Evolutionary conservation across 2,113 vertebrate species (phyloP).

Genomic region (Ciconia maguari): DNA sequence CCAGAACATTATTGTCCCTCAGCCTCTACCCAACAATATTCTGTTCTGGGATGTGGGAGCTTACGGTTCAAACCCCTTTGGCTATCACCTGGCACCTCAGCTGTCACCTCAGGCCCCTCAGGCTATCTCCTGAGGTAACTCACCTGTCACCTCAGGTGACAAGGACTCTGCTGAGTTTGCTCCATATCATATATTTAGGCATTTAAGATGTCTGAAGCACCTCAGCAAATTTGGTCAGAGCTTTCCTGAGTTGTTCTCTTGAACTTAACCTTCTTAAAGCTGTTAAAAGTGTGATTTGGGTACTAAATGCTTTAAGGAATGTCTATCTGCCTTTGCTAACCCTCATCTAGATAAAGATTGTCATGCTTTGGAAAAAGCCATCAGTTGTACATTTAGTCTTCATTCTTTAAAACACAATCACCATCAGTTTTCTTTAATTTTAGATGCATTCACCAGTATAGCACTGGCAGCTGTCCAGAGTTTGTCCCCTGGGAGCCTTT

Average conservation of each 20-base stretch:
- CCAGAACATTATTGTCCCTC: neutral
- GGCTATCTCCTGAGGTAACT: neutral
- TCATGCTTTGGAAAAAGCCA: neutral
- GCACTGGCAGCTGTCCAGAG: neutral
- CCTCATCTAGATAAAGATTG: neutral
- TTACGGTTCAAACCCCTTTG: neutral
- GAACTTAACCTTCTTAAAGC: neutral
- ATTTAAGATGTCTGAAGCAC: neutral
- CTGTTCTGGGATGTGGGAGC: neutral
- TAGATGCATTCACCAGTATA: neutral
- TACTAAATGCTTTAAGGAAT: neutral
- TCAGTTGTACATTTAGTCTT: neutral
- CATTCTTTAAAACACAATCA: neutral
- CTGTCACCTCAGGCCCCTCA: neutral
- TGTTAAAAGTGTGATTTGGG: neutral
- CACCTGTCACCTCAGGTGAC: neutral
- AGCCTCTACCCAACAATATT: neutral
- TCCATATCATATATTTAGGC: neutral
- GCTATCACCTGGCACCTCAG: neutral
- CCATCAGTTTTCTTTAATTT: neutral
- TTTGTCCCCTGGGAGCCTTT: neutral
- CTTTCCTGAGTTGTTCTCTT: neutral
- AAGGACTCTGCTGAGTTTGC: neutral
- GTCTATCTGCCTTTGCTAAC: neutral
- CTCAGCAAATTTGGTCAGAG: neutral